Evolutionary conservation across 2,888 invertebrate genomes (phyloP).

Genomic region (Exocentrus adspersus): DNA sequence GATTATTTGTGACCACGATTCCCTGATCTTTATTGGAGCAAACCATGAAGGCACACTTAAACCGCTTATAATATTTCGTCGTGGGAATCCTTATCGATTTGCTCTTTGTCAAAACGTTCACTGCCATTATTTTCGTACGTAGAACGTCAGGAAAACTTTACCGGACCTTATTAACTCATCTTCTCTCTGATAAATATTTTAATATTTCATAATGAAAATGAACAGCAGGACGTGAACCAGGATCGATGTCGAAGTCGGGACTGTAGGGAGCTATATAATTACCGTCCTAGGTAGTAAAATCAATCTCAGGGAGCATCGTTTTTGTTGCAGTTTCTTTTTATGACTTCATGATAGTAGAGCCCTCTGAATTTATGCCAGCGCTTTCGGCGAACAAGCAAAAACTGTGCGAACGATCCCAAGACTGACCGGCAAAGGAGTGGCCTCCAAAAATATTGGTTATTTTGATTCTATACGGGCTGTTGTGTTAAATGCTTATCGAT

Average conservation of each 20-base stretch:
- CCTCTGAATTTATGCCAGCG: constrained; percentile 13
- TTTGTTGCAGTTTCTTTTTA: constrained; percentile 16
- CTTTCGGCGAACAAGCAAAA: constrained; percentile 20
- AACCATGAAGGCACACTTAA: background rate
- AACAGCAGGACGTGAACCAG: constrained; percentile 1
- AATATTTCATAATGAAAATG: constrained; percentile 8
- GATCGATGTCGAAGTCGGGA: constrained; percentile 10
- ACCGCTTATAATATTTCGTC: background rate
- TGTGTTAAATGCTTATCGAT: no score
- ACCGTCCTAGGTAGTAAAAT: constrained; percentile 24
- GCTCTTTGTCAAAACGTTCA: background rate
- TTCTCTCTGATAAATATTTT: background rate
- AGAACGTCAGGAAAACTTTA: background rate
- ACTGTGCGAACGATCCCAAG: constrained; percentile 12
- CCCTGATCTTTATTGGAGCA: no score
- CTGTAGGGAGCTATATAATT: constrained; percentile 17
- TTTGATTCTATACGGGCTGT: no score
- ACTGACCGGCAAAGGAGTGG: background rate
- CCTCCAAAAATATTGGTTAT: background rate
- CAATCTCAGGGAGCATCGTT: constrained; percentile 18
- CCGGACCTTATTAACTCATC: background rate
- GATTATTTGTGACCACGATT: no score
- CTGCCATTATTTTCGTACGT: background rate
- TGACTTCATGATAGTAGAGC: constrained; percentile 7
- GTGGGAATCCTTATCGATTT: background rate